phyloP scores from a whole-genome alignment of 2,797 vertebrate genomes.

The Intellagama lesueurii region DNA sequence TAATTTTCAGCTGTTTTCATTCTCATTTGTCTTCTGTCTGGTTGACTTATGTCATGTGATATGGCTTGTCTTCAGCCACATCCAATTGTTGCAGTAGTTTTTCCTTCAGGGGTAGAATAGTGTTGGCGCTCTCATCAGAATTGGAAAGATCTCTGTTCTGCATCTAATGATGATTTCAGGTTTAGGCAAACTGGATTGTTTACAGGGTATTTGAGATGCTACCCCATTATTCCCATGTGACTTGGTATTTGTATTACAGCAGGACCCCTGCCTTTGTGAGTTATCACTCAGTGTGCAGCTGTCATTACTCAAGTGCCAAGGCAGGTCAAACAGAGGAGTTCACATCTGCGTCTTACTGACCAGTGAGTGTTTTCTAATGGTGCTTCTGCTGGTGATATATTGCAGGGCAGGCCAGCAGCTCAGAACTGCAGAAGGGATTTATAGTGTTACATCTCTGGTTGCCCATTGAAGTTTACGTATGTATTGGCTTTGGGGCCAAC shows the following conservation, averaged over 20 bases:
- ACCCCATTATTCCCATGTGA: constrained; percentile 69
- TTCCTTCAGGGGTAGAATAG: constrained; percentile 51
- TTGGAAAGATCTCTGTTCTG: constrained; percentile 61
- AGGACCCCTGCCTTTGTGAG: constrained; percentile 56
- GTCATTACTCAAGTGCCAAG: constrained; percentile 55
- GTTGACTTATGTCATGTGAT: constrained; percentile 30
- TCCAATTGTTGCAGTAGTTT: constrained; percentile 18
- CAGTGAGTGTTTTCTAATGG: constrained; percentile 52
- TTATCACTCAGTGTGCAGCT: constrained; percentile 65
- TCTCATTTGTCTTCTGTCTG: constrained; percentile 26
- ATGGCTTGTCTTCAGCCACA: constrained; percentile 41
- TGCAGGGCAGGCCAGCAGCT: constrained; percentile 46
- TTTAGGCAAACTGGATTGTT: constrained; percentile 80
- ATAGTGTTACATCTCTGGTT: constrained; percentile 65
- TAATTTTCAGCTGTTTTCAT: neutral
- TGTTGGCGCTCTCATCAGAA: constrained; percentile 50
- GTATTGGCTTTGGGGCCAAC: constrained; percentile 50
- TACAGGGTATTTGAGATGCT: constrained; percentile 80
- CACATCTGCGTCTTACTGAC: constrained; percentile 61
- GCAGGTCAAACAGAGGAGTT: constrained; percentile 66
- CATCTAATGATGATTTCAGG: constrained; percentile 84
- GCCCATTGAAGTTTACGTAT: constrained; percentile 45
- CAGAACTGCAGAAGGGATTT: constrained; percentile 57
- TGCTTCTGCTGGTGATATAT: constrained; percentile 61
- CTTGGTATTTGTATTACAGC: constrained; percentile 72